Evolutionary conservation across 2,113 vertebrate species (phyloP).

Genomic region (Clinocottus analis): DNA sequence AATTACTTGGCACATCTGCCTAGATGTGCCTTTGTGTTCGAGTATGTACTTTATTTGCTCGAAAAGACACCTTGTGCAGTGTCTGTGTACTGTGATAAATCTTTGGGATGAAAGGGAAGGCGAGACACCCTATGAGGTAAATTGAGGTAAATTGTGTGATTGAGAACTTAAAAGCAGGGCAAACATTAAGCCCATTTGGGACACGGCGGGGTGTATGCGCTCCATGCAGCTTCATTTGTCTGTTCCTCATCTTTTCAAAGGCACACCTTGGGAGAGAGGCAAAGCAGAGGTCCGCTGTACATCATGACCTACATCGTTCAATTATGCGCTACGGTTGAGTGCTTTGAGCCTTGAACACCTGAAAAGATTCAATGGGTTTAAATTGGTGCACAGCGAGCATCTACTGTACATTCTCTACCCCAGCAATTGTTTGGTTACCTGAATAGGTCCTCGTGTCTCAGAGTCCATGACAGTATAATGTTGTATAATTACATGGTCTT

Average conservation of each 20-base stretch:
- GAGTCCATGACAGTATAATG: background rate
- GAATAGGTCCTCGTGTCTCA: background rate
- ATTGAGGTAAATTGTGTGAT: conserved; percentile 71
- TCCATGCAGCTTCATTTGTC: conserved; percentile 55
- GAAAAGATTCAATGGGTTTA: background rate
- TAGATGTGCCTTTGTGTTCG: conserved; percentile 26
- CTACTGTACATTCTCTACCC: no score
- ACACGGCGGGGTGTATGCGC: conserved; percentile 33
- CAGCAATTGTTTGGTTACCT: background rate
- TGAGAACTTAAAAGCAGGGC: conserved; percentile 67
- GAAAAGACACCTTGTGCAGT: conserved; percentile 42
- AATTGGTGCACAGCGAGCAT: no score
- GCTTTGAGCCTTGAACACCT: conserved; percentile 26
- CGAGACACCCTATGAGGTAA: conserved; percentile 59
- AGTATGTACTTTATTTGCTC: conserved; percentile 30
- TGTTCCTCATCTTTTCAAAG: conserved; percentile 54
- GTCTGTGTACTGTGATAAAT: conserved; percentile 34
- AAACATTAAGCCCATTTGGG: conserved; percentile 70
- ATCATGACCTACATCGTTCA: conserved; percentile 58
- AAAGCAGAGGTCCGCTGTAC: conserved; percentile 41
- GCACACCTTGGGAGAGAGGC: conserved; percentile 38
- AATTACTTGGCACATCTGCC: conserved; percentile 36
- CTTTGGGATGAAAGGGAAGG: conserved; percentile 40
- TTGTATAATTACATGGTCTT: conserved; percentile 3
- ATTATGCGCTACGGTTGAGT: conserved; percentile 48